Evolutionary conservation across 2,888 invertebrate species (phyloP), one percentile per base, ranked within the genome.

Genomic region (Ashinkailepas kermadecensis): DNA sequence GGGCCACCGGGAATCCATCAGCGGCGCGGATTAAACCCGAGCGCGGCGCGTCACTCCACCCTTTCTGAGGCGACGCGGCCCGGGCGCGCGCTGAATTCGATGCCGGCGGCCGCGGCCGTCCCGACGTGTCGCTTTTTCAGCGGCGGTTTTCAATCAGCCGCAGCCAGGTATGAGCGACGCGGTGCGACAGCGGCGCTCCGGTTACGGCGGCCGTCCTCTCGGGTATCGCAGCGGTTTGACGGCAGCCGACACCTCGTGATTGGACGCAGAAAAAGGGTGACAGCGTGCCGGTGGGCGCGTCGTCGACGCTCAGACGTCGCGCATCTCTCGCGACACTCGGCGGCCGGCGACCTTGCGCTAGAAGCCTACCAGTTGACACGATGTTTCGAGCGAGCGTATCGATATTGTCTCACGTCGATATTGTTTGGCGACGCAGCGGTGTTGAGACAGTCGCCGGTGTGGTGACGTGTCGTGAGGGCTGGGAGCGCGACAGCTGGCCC

Each of bases 221-320:
- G 54, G 56, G 21, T 56, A 23, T 56, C 74, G 21, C 54, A 1
- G 23, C 54, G 74, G 21, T 9, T 15, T 70, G 56, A 74, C 56
- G 74, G 10, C 11, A 9, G 54, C 74, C 0, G 74, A 74, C 74
- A 74, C 74, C 74, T 74, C 56, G 9, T 15, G 74, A 74, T 74
- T 74, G 74, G 74, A 56, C 74, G 74, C 74, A 2, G 74, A 74
- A 74, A 74, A 74, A 74, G 74, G 56, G 74, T 74, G 74, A 56
- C 74, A 11, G 74, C 56, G 11, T 1, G 74, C 21, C 54, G 56
- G 54, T 8, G 21, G 54, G 59, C 3, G 59, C 59, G 59, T 15
- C 15, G 59, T 59, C 59, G 15, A 13, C 59, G 15, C 59, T 59
- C 59, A 59, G 23, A n/a, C 23, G 65, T 65, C 65, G 11, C n/a